These are phyloP conservation scores for Erythrocebus patas DNA, from an alignment of 2,113 vertebrate species.

Conservation along the genomic window DNA sequence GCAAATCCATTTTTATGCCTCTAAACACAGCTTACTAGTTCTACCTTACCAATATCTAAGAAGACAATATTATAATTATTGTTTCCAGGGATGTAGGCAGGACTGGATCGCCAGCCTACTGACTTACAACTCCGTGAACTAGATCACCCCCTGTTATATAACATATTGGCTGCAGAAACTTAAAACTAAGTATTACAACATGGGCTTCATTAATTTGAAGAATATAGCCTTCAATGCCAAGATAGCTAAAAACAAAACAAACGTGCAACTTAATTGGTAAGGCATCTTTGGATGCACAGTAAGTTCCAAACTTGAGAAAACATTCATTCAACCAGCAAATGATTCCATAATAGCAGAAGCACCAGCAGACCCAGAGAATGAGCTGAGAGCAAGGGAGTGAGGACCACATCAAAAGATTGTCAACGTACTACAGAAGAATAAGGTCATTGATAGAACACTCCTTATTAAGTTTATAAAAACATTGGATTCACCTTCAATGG, in stretches of 20 bases:
- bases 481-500: conserved; percentile 70
- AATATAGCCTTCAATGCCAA: conserved; percentile 49
- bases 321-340: conserved; percentile 69
- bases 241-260: conserved; percentile 60
- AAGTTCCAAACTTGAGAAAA: conserved; percentile 71
- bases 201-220: conserved; percentile 56
- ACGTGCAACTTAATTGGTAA: conserved; percentile 57
- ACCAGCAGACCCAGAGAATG: conserved; percentile 9
- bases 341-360: conserved; percentile 61
- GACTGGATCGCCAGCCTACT: not conserved
- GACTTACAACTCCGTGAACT: not conserved
- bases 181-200: conserved; percentile 60
- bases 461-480: conserved; percentile 74
- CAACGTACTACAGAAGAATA: conserved; percentile 54
- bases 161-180: conserved; percentile 28
- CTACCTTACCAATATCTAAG: not conserved
- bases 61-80: not conserved
- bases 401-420: conserved; percentile 58
- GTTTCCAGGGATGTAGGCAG: not conserved
- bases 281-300: conserved; percentile 33
- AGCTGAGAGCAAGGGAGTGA: conserved; percentile 27
- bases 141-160: conserved; percentile 37
- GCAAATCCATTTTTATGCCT: not conserved
- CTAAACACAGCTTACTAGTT: not conserved
- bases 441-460: conserved; percentile 50